Base-by-base conservation (phyloP, 2,797 vertebrate genomes). In the Petrocephalus sullivani region DNA sequence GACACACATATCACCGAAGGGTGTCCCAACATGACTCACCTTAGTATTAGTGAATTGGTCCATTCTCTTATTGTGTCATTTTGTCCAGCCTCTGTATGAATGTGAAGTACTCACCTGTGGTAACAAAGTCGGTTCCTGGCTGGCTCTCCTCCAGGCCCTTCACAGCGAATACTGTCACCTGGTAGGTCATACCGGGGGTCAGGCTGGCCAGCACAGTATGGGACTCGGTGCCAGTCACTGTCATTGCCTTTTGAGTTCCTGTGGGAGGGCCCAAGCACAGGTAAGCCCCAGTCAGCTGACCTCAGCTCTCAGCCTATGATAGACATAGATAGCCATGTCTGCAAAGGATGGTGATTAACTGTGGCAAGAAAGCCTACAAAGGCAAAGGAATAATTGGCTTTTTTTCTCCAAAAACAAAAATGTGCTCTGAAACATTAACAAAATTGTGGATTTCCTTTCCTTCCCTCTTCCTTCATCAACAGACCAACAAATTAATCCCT, bases 71-170 rank as follows among this genome's bases (percentile, higher is more conserved):
- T 64, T 6, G 53, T 84, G 16, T 85, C 4, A 85, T 54, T 19
- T 53, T 60, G 85, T 61, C 6, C 33, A 57, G 28, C 14, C 9
- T 21, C 10, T 58, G 56, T 8, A 33, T 58, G 54, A 28, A 23
- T 58, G 56, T 33, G 14, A 61, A 49, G 57, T 1, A 60, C 82
- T 82, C 91, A 97, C 97, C 98, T 95, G 98, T 99, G 88, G 95
- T 96, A 90, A 99, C 94, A 0, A 90, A 95, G 89, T 97, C 98
- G 0, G 97, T 97, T 82, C 96, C 51, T 0, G 98, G 97, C 23
- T 97, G 96, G 0, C 98, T 99, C 92, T 99, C 98, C 88, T 98
- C 95, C 87, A 96, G 96, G 58, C 96, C 97, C 91, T 97, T 98
- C 88, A 97, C 87, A 8, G 97, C 95, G 3, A 97, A 91, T 19